Conservation (phyloP, 2,888 invertebrate genomes). For the Dusona sp. region DNA sequence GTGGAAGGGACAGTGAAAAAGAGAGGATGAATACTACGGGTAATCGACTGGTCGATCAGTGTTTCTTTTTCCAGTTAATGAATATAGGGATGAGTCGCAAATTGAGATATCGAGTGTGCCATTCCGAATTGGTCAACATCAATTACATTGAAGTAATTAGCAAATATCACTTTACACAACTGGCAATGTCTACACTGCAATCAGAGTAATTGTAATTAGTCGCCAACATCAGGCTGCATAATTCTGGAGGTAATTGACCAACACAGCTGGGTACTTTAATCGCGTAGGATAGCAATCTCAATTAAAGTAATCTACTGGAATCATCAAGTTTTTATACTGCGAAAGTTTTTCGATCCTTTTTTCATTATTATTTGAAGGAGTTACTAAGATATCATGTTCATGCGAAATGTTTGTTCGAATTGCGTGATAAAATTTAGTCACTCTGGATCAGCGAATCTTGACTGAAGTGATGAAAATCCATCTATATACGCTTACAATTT, state of each 20-base stretch:
- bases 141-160: slow-evolving; percentile 23
- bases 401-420: neutral
- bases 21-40: neutral
- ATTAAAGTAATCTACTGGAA: slow-evolving; percentile 5
- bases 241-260: slow-evolving; percentile 12
- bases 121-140: slow-evolving; percentile 15
- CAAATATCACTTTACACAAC: slow-evolving; percentile 7
- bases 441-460: neutral
- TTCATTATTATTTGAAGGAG: neutral
- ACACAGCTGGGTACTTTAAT: neutral
- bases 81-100: neutral
- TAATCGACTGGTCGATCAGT: neutral
- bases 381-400: neutral
- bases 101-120: slow-evolving; percentile 6
- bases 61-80: neutral
- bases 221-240: slow-evolving; percentile 6
- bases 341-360: neutral
- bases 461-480: neutral
- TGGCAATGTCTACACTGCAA: slow-evolving; percentile 24
- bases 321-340: neutral
- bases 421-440: neutral
- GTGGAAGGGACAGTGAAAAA: neutral
- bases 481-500: neutral
- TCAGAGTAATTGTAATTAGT: slow-evolving; percentile 14
- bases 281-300: neutral